Conservation (phyloP, 1,140 invertebrate genomes). For the Lucilia cuprina region DNA sequence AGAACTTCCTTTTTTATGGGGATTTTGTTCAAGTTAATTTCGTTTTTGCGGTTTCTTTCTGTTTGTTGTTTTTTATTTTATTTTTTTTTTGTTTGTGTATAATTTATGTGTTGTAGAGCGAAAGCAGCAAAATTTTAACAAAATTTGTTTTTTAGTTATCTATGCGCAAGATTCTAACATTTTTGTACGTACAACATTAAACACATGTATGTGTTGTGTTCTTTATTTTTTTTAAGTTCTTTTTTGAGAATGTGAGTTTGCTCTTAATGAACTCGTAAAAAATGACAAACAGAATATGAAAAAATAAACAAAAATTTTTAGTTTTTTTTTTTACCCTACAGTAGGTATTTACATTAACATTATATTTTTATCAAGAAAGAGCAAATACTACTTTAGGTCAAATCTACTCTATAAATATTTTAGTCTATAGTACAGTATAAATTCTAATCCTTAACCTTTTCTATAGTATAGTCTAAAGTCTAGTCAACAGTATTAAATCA, state of each 20-base stretch:
- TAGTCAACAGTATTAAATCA: too few relatives aligned
- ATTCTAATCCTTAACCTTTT: too few relatives aligned
- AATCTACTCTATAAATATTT: too few relatives aligned
- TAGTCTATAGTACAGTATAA: too few relatives aligned
- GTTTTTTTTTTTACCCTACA: background rate
- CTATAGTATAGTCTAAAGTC: too few relatives aligned
- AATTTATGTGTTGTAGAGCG: constrained; percentile 7
- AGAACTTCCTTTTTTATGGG: constrained; percentile 14
- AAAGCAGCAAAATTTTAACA: background rate
- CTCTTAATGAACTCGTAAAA: constrained; percentile 10
- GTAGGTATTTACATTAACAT: background rate
- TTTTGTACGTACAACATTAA: constrained; percentile 12
- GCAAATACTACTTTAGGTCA: too few relatives aligned
- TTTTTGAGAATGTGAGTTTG: background rate
- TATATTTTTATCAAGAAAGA: too few relatives aligned
- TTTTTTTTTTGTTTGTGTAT: too few relatives aligned
- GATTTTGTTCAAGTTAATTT: background rate
- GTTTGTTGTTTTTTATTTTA: background rate
- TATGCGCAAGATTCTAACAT: constrained; percentile 26
- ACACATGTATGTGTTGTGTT: background rate
- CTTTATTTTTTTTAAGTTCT: background rate
- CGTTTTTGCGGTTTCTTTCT: background rate
- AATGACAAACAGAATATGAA: background rate
- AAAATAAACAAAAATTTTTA: background rate
- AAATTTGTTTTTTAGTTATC: constrained; percentile 11